Evolutionary conservation across 2,888 invertebrate species (phyloP), one percentile per base, ranked within the genome.

Genomic region (Actias luna): DNA sequence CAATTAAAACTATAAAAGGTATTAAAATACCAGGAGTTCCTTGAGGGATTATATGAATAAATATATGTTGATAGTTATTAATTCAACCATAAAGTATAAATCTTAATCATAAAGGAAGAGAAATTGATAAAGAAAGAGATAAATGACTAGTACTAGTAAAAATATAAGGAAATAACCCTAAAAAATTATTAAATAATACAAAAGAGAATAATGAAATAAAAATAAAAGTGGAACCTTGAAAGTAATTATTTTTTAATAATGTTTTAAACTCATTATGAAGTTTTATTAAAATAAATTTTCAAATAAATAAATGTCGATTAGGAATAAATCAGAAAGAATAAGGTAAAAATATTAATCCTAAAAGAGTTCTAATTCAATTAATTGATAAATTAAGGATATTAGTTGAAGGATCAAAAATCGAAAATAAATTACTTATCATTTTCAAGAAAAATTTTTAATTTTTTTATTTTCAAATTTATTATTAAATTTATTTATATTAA

Each of bases 1-100:
- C 96, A 93, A 96, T 95, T 85, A 95, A 82, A 8, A 96, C 95
- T 93, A 96, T 95, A 90, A 96, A 95, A 33, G 95, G 94, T 88
- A 95, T 95, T 76, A 96, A 74, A 73, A 94, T 74, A 7, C 75
- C 65, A 0, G 96, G 96, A 0, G 95, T 95, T 69, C 95, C 94
- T 90, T 94, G 93, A 0, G 96, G 95, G 0, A 96, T 94, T 91
- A 96, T 84, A 78, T 95, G 95, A 1, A 93, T 92, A 81, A 95
- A 94, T 93, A 95, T 95, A 76, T 94, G 91, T 77, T 93, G 93
- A 0, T 93, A 93, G 70, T 94, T 93, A 78, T 94, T 94, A 72
- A 93, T 82, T 94, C 95, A 95, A 7, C 94, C 94, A 83, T 89
- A 95, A 66, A 95, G 65, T 93, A 95, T 95, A 84, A 95, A 94